Base-by-base conservation (phyloP, 2,888 invertebrate genomes). In the Fabriciana adippe region DNA sequence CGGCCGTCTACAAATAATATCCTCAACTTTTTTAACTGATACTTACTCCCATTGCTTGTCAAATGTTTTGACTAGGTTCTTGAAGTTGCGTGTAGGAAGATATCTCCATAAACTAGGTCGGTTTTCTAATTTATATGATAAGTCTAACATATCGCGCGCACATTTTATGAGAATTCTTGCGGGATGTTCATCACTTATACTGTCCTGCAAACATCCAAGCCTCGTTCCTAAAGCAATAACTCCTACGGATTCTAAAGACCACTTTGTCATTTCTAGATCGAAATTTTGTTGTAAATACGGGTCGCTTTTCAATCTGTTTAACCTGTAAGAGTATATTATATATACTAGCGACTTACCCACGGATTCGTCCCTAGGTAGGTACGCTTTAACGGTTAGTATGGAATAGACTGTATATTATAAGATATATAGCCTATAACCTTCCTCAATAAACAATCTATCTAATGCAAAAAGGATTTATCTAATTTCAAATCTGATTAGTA, bases 181-280 rank as follows among this genome's bases (percentile, higher is more conserved):
- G 1, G 89, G 87, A 14, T 90, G 85, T 53, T 88, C 85, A 1
- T 81, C 79, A 0, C 75, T 50, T 35, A 87, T 51, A 45, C 84
- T 75, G 50, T 89, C 87, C 21, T 77, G 65, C 2, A 92, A 74
- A 69, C 88, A 87, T 26, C 90, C 90, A 0, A 92, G 72, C 64
- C 89, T 80, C 0, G 86, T 77, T 1, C 91, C 92, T 55, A 92
- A 76, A 4, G 81, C 86, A 1, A 92, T 86, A 53, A 86, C 74
- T 0, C 83, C 87, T 6, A 90, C 76, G 0, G 93, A 94, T 84
- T 95, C 95, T 63, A 95, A 80, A 1, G 94, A 92, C 94, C 95
- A 95, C 79, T 94, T 94, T 48, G 92, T 92, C 21, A 94, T 80
- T 83, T 95, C 94, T 18, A 88, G 81, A 48, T 85, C 79, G 60